Evolutionary conservation across 2,113 vertebrate species (phyloP).

Genomic region (Menidia beryllina): DNA sequence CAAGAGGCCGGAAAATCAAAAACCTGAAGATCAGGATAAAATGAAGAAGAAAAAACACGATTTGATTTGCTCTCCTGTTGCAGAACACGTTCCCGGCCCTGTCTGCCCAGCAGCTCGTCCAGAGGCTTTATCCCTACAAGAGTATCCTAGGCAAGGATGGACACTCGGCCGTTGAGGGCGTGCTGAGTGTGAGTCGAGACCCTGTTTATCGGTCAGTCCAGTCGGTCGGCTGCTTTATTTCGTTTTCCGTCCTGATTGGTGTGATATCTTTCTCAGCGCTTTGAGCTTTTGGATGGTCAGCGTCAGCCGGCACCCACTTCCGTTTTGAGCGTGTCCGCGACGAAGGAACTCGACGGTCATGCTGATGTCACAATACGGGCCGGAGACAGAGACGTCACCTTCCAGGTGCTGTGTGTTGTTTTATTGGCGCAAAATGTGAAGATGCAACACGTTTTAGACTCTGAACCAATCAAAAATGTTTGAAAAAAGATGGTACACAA

Average conservation of each 20-base stretch:
- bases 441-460: background rate
- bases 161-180: conserved; percentile 87
- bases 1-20: background rate
- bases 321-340: conserved; percentile 79
- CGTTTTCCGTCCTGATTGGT: background rate
- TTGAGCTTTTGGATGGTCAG: conserved; percentile 87
- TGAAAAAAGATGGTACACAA: too few species aligned
- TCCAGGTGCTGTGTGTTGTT: conserved; percentile 83
- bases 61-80: conserved; percentile 29
- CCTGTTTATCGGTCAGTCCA: background rate
- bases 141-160: conserved; percentile 91
- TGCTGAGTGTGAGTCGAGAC: conserved; percentile 85
- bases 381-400: conserved; percentile 82
- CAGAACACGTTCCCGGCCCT: conserved; percentile 92
- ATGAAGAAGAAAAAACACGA: background rate
- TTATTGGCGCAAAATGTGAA: background rate
- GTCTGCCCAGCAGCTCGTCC: conserved; percentile 85
- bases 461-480: too few species aligned
- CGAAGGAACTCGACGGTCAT: conserved; percentile 54
- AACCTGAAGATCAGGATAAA: background rate
- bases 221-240: background rate
- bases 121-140: conserved; percentile 91
- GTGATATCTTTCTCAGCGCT: conserved; percentile 79
- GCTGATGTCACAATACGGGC: conserved; percentile 86
- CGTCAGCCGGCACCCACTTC: conserved; percentile 67